These are phyloP conservation scores for Brachyhypopomus gauderio DNA, from an alignment of 2,113 vertebrate genomes.

Conservation along the genomic window DNA sequence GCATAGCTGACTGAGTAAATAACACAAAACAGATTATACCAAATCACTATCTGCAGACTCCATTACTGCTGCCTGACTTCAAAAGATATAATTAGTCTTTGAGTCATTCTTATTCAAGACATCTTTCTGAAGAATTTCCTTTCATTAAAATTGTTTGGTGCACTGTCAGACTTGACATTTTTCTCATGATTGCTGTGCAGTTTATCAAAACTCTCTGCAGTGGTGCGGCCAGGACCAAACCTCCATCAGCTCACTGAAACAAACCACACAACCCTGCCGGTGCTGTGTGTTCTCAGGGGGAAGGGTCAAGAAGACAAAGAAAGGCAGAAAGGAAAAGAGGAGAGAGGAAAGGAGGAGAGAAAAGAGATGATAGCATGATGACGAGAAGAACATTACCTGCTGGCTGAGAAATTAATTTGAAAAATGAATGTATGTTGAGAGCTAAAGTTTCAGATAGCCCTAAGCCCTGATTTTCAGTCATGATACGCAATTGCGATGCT, in stretches of 20 bases:
- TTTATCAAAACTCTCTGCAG: neutral
- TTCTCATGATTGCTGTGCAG: neutral
- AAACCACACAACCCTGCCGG: too few species aligned
- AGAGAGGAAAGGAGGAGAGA: too few species aligned
- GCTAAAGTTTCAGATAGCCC: neutral
- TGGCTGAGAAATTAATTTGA: too few species aligned
- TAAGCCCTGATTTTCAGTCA: neutral
- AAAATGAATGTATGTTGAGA: too few species aligned
- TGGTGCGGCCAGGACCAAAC: neutral
- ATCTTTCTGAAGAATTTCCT: constrained; percentile 25
- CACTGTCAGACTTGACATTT: constrained; percentile 1
- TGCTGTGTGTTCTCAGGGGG: too few species aligned
- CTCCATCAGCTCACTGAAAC: too few species aligned
- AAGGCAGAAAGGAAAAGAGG: too few species aligned
- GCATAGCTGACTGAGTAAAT: constrained; percentile 42
- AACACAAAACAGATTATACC: constrained; percentile 47
- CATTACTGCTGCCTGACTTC: constrained; percentile 48
- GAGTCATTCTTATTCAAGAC: constrained; percentile 40
- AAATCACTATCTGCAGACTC: constrained; percentile 51
- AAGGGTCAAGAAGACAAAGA: too few species aligned
- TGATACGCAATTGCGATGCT: constrained; percentile 33
- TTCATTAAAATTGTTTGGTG: constrained; percentile 27
- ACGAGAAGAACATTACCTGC: neutral
- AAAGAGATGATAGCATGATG: too few species aligned
- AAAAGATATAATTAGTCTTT: constrained; percentile 34